Conservation (phyloP, 2,113 vertebrate species). For the Nesogale talazaci region DNA sequence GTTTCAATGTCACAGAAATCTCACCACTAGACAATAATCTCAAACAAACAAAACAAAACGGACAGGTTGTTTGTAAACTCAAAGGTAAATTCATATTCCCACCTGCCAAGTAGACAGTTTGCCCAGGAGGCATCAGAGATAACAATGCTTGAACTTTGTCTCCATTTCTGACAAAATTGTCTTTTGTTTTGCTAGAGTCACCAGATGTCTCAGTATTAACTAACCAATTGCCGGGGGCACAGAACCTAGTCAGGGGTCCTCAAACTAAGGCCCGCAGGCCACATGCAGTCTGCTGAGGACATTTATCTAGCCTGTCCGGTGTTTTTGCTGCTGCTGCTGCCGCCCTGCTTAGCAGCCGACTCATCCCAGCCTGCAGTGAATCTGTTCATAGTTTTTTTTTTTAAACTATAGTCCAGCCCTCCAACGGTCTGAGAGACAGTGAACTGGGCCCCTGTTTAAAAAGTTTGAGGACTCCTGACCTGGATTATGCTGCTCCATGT, state of each 20-base stretch:
- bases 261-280: too few species aligned
- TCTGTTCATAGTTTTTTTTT: too few species aligned
- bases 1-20: neutral
- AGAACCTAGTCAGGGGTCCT: too few species aligned
- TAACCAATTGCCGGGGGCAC: conserved; percentile 49
- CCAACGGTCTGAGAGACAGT: too few species aligned
- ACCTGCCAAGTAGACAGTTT: conserved; percentile 64
- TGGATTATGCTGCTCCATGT: conserved; percentile 63
- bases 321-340: too few species aligned
- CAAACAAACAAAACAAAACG: conserved; percentile 57
- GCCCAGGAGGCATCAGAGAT: conserved; percentile 57
- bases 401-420: too few species aligned
- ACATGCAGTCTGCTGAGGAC: too few species aligned
- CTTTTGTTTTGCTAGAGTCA: conserved; percentile 70
- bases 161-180: conserved; percentile 67
- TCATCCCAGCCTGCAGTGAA: too few species aligned
- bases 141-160: conserved; percentile 61
- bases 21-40: conserved; percentile 57
- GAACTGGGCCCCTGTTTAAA: too few species aligned
- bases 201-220: conserved; percentile 64
- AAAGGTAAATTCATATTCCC: conserved; percentile 47
- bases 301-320: too few species aligned
- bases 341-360: too few species aligned
- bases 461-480: too few species aligned
- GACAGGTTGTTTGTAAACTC: conserved; percentile 27